Percentiles rank a stretch among this genome's conserved stretches.
These are phyloP conservation scores for Drosophila mauritiana DNA, from an alignment of 1,140 invertebrate genomes.

Conservation along the genomic window DNA sequence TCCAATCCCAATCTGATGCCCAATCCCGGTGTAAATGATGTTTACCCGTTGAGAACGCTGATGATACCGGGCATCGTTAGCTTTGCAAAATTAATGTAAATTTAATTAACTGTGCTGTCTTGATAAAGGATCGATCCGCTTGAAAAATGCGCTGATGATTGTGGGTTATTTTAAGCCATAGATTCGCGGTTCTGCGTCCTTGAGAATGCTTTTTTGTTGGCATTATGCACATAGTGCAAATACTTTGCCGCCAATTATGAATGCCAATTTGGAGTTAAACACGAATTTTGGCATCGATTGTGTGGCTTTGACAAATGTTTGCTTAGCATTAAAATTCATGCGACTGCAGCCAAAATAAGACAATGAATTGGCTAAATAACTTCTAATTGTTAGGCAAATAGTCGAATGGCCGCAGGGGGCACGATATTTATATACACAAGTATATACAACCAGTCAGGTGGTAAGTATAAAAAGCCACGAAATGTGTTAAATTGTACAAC, in stretches of 20 bases:
- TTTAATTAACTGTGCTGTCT: conserved; percentile 57
- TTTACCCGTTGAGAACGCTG: conserved; percentile 32
- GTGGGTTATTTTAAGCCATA: conserved; percentile 9
- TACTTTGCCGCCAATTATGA: conserved; percentile 61
- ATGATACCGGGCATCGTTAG: conserved; percentile 42
- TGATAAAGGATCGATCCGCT: conserved; percentile 12
- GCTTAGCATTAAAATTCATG: conserved; percentile 78
- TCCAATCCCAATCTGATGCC: neutral
- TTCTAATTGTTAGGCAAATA: conserved; percentile 81
- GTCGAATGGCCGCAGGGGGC: conserved; percentile 35
- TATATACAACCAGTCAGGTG: conserved; percentile 18
- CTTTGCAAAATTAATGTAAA: conserved; percentile 55
- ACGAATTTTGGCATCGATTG: conserved; percentile 36
- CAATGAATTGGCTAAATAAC: conserved; percentile 74
- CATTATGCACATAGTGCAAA: conserved; percentile 59
- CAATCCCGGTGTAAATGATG: conserved; percentile 40
- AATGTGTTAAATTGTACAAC: conserved; percentile 76
- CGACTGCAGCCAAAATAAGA: conserved; percentile 63
- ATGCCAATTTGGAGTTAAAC: conserved; percentile 59
- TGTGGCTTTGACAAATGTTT: conserved; percentile 65
- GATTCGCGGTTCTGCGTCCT: conserved; percentile 32
- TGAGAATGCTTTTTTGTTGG: conserved; percentile 30
- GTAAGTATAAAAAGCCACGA: conserved; percentile 35
- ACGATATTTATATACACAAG: neutral
- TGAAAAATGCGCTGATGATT: conserved; percentile 1